Conservation (phyloP, 92 coral and sea anemone species). For the Meandrina meandrites region DNA sequence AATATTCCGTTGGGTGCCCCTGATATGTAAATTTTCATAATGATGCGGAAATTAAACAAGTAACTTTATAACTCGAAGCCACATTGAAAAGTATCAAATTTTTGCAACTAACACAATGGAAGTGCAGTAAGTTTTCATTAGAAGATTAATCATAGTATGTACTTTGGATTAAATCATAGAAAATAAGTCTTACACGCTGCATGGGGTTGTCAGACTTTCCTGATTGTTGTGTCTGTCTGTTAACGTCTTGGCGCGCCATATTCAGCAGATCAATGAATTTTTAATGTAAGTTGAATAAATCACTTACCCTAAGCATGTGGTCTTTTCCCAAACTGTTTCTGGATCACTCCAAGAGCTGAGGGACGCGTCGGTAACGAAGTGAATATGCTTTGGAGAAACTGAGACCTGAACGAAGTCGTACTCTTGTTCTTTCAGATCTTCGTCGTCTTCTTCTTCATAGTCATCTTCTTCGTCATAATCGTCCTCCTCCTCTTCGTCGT, state of each 20-base stretch:
- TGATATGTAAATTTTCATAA: background rate
- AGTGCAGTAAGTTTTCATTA: background rate
- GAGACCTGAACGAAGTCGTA: constrained; percentile 70
- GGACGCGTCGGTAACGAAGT: constrained; percentile 91
- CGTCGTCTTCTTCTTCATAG: constrained; percentile 57
- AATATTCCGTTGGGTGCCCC: too few relatives aligned
- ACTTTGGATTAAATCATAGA: background rate
- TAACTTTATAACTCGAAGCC: background rate
- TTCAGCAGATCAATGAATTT: background rate
- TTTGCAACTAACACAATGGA: background rate
- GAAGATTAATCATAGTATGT: background rate
- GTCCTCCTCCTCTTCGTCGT: constrained; percentile 69
- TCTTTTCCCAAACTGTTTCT: constrained; percentile 61
- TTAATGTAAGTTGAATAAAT: background rate
- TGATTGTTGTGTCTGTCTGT: background rate
- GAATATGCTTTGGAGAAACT: constrained; percentile 70
- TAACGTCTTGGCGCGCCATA: background rate
- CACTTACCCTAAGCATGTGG: constrained; percentile 75
- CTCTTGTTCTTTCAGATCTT: constrained; percentile 64
- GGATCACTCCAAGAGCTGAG: constrained; percentile 97
- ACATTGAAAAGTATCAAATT: background rate
- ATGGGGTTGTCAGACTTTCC: background rate
- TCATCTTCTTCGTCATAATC: constrained; percentile 62
- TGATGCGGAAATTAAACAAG: background rate
- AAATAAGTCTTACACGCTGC: background rate